Evolutionary conservation across 1,140 invertebrate genomes (phyloP).

Genomic region (Asbolus verrucosus): DNA sequence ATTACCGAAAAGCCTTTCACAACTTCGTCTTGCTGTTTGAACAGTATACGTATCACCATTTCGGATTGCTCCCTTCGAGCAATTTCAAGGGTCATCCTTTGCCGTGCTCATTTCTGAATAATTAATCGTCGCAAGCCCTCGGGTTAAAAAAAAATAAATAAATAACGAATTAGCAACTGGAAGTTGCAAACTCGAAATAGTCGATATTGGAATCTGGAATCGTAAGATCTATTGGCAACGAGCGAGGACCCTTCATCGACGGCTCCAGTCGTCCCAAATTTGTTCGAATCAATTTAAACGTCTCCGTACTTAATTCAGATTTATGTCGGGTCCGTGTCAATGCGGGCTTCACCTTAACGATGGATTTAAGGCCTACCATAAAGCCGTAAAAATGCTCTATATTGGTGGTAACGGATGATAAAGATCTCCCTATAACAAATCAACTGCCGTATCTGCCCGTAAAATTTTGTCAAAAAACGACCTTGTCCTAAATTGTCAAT

Average conservation of each 20-base stretch:
- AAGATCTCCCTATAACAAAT: too few relatives aligned
- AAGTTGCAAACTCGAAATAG: too few relatives aligned
- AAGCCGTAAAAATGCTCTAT: slow-evolving; percentile 22
- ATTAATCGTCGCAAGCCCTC: slow-evolving; percentile 22
- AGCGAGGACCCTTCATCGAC: neutral
- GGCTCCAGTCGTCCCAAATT: slow-evolving; percentile 10
- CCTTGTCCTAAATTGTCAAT: too few relatives aligned
- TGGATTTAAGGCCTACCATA: slow-evolving; percentile 18
- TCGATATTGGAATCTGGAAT: too few relatives aligned
- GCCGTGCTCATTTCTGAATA: slow-evolving; percentile 22
- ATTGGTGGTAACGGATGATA: too few relatives aligned
- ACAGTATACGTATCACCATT: too few relatives aligned
- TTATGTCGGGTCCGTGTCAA: slow-evolving; percentile 32
- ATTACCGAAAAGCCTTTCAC: too few relatives aligned
- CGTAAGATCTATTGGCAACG: too few relatives aligned
- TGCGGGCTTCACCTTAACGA: slow-evolving; percentile 36
- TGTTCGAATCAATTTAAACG: slow-evolving; percentile 36
- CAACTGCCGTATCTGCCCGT: too few relatives aligned
- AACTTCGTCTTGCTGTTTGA: too few relatives aligned
- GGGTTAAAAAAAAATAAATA: slow-evolving; percentile 30
- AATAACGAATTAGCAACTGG: neutral
- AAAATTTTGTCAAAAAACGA: too few relatives aligned
- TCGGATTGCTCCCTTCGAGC: too few relatives aligned
- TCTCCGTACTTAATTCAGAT: slow-evolving; percentile 32
- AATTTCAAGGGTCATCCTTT: slow-evolving; percentile 34